phyloP scores from a whole-genome alignment of 2,888 invertebrate species.

The Aphidius colemani region DNA sequence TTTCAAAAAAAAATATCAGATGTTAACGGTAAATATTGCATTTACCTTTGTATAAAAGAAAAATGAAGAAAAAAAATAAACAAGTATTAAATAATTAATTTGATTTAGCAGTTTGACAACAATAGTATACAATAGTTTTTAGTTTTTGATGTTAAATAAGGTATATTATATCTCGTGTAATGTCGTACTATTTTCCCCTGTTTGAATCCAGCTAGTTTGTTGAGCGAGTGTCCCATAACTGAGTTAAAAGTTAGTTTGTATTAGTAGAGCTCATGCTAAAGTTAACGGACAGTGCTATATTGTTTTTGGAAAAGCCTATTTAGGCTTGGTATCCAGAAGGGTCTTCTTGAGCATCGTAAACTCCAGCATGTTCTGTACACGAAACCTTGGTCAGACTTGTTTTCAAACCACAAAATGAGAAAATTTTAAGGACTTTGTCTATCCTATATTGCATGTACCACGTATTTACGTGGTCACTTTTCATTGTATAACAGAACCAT shows the following conservation, averaged over 20 bases:
- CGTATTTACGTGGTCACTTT: conserved; percentile 6
- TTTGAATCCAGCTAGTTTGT: conserved; percentile 1
- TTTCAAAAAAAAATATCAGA: too few relatives aligned
- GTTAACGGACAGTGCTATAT: conserved; percentile 50
- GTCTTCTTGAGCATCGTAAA: conserved; percentile 12
- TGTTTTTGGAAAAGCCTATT: conserved; percentile 52
- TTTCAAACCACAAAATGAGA: conserved; percentile 43
- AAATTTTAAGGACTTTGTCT: conserved; percentile 37
- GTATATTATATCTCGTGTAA: too few relatives aligned
- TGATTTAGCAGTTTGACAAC: too few relatives aligned
- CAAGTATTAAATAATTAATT: too few relatives aligned
- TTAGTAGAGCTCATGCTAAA: conserved; percentile 51
- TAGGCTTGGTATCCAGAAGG: conserved; percentile 42
- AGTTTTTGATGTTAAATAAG: too few relatives aligned
- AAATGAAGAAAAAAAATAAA: too few relatives aligned
- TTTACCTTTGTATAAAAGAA: too few relatives aligned
- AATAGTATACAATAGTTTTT: too few relatives aligned
- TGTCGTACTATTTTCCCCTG: conserved; percentile 6
- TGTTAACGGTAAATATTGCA: too few relatives aligned
- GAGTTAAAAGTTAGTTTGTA: conserved; percentile 51
- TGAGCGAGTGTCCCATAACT: conserved; percentile 40
- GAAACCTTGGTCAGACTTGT: conserved; percentile 44
- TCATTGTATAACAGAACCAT: neutral
- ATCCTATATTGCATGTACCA: conserved; percentile 11
- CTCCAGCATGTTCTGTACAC: conserved; percentile 16